Percentiles rank a stretch among this genome's conserved stretches.
Conservation (phyloP, 2,888 invertebrate genomes). For the Gastracanthus pulcherrimus region DNA sequence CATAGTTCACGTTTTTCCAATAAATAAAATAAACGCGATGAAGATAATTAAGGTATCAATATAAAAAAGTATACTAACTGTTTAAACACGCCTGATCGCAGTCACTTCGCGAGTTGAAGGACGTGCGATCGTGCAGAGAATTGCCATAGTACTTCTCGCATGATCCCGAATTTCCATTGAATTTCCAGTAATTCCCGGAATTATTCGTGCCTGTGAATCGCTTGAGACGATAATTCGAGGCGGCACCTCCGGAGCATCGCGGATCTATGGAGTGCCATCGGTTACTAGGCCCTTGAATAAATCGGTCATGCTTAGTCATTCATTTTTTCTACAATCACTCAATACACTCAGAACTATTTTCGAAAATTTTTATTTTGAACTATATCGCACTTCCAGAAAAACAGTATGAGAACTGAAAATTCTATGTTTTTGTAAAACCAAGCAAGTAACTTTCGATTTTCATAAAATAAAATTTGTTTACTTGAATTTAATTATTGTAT, state of each 20-base stretch:
- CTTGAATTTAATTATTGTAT: no score
- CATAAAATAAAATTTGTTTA: no score
- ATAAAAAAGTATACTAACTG: background rate
- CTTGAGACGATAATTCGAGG: background rate
- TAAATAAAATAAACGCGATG: background rate
- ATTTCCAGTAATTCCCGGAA: background rate
- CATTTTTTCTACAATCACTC: no score
- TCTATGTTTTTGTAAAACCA: no score
- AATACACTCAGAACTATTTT: no score
- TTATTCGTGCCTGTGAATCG: conserved; percentile 17
- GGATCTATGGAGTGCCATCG: background rate
- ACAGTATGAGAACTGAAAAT: no score
- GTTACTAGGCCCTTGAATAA: conserved; percentile 8
- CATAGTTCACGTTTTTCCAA: no score
- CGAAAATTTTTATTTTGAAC: no score
- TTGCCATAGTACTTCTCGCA: conserved; percentile 1
- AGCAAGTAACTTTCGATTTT: no score
- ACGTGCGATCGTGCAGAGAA: background rate
- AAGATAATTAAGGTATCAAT: background rate
- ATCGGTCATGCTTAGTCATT: no score
- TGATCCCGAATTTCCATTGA: conserved; percentile 22
- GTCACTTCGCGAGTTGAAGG: background rate
- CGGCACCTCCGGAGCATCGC: background rate
- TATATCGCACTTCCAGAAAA: no score
- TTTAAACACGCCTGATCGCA: conserved; percentile 29